Evolutionary conservation across 1,140 invertebrate species (phyloP).

Genomic region (Tribolium madens): DNA sequence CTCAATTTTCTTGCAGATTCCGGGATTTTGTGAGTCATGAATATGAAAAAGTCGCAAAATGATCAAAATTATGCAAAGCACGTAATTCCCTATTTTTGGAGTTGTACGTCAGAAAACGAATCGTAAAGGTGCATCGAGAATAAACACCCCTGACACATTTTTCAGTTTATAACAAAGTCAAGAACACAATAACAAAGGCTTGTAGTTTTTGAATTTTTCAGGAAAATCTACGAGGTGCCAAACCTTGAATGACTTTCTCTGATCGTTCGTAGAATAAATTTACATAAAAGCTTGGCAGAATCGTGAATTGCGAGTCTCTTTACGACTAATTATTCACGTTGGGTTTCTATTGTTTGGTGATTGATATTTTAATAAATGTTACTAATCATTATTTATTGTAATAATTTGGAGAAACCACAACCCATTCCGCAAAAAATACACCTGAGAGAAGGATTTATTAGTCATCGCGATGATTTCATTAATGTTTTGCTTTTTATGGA

Average conservation of each 20-base stretch:
- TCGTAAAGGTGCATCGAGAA: neutral
- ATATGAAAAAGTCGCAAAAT: neutral
- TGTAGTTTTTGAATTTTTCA: neutral
- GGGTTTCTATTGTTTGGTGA: too few relatives aligned
- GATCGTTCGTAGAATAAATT: neutral
- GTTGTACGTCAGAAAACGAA: neutral
- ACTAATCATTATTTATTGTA: too few relatives aligned
- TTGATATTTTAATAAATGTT: too few relatives aligned
- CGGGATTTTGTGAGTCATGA: too few relatives aligned
- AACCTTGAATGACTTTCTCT: neutral
- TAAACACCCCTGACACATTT: neutral
- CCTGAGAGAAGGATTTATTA: neutral
- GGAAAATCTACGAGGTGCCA: neutral
- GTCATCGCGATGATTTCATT: neutral
- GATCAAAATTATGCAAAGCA: neutral
- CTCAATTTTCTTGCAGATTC: neutral
- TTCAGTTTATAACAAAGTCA: too few relatives aligned
- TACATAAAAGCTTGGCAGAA: neutral
- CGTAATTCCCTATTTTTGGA: neutral
- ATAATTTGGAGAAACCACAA: too few relatives aligned
- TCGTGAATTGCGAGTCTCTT: neutral
- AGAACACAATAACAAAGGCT: too few relatives aligned
- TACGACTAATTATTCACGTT: neutral
- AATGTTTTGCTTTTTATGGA: too few relatives aligned
- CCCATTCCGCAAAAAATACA: neutral